Evolutionary conservation across 2,888 invertebrate species (phyloP), one percentile per base, ranked within the genome.

Genomic region (Eulithis testata): DNA sequence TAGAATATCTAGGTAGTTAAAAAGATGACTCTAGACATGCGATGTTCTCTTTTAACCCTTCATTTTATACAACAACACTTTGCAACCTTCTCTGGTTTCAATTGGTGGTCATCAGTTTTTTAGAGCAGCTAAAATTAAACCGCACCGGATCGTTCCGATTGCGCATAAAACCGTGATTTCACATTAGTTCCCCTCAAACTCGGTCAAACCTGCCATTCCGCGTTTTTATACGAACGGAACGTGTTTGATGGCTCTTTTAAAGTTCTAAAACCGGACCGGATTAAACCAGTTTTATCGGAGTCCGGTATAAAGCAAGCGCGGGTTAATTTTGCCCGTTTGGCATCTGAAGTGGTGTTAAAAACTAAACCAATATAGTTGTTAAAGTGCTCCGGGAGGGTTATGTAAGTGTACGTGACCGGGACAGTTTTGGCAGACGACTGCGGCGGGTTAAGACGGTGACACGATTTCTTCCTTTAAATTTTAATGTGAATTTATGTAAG

Each of bases 311-410:
- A 87, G 76, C 83, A 83, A 71, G 73, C 73, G 65, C 70, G 80
- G 81, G 83, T 84, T 89, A 87, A 87, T 85, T 85, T 84, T 72
- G 74, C 74, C 75, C 68, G 73, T 77, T 84, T 86, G 86, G 88
- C 87, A 86, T 79, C 74, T 76, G 76, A 73, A 77, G 78, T 76
- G 77, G 81, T 80, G 83, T 84, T 87, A 86, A 88, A 89, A 90
- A 89, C 89, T 89, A 89, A 88, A 86, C 89, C 89, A 88, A 90
- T 90, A 88, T 87, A 89, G 86, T 88, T 85, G 82, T 89, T 86
- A 82, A 86, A 89, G 86, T 84, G 86, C 86, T 83, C 76, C 75
- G 76, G 70, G 74, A 74, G 80, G 81, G 84, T 86, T 88, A 86
- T 77, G 83, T 84, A 84, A 86, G 76, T 77, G 84, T 79, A 85